phyloP scores from a whole-genome alignment of 2,888 invertebrate species.

The Ormyrus pomaceus region DNA sequence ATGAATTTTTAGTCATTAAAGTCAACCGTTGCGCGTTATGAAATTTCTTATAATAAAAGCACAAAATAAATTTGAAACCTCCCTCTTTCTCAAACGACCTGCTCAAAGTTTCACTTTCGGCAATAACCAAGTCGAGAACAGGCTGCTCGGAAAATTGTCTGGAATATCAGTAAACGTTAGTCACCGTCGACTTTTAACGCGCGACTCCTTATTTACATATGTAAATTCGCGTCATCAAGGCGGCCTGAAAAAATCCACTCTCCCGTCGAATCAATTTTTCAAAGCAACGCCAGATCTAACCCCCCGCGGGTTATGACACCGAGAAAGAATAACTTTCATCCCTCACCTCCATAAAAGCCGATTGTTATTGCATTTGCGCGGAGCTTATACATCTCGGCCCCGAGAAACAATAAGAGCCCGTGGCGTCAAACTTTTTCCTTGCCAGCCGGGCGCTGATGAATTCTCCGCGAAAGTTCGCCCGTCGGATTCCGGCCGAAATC shows the following conservation, averaged over 20 bases:
- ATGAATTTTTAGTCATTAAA: too few relatives aligned
- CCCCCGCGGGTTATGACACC: too few relatives aligned
- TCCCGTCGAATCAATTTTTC: neutral
- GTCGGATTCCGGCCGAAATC: neutral
- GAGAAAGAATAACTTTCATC: neutral
- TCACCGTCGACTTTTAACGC: neutral
- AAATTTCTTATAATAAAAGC: too few relatives aligned
- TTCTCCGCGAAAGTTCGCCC: too few relatives aligned
- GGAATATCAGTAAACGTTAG: conserved; percentile 1
- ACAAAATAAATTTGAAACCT: too few relatives aligned
- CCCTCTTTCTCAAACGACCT: too few relatives aligned
- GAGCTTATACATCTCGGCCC: neutral
- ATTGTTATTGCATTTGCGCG: conserved; percentile 6
- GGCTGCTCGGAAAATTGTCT: neutral
- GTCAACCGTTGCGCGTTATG: too few relatives aligned
- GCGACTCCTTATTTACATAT: neutral
- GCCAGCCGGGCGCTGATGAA: too few relatives aligned
- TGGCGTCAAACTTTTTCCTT: conserved; percentile 10
- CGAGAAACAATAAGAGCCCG: neutral
- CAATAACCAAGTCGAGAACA: too few relatives aligned
- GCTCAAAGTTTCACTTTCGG: too few relatives aligned
- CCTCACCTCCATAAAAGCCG: conserved; percentile 11
- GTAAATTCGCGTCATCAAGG: neutral
- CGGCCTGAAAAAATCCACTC: neutral
- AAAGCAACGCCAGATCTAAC: neutral